Evolutionary conservation across 2,888 invertebrate species (phyloP), one percentile per base, ranked within the genome.

Genomic region (Carpatolechia fugitivella): DNA sequence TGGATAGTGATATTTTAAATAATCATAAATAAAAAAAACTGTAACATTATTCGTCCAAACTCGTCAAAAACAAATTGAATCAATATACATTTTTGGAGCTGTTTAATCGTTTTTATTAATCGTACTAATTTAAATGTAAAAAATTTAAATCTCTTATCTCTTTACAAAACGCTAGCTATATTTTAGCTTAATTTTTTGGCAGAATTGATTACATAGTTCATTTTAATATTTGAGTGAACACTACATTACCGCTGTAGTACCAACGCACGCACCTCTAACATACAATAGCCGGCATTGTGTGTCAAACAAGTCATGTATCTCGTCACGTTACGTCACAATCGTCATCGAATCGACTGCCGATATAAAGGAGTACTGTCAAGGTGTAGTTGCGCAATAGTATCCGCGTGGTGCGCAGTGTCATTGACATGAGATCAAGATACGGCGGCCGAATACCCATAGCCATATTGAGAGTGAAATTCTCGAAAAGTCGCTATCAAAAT

Each of bases 351-450:
- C 6, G 24, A 24, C 24, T 24, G 24, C 6, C 24, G 38, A 14
- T 31, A 51, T 38, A 51, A 38, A 51, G 52, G 31, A 52, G 40
- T 52, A 52, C 41, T 52, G 52, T 52, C 52, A 52, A 52, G 52
- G 52, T 52, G 52, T 14, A 8, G 10, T 52, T 52, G 41, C 52
- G 31, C 41, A 52, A 52, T 30, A 3, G 52, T 11, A 52, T 41
- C 41, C 52, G 41, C 30, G 30, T 41, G 52, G 14, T 14, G 35
- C 16, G 31, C 48, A 48, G 16, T 48, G 35, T 20, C 33, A 48
- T 48, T 16, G 48, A 48, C 20, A 10, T 31, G 48, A 20, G 24
- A 24, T 24, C 24, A 24, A 24, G 24, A 24, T 24, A 24, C 24
- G 24, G 24, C 24, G 3, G 6, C 24, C 24, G 6, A 4, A 24